Evolutionary conservation across 1,140 invertebrate genomes (phyloP).

Genomic region (Pogonognathellus flavescens): DNA sequence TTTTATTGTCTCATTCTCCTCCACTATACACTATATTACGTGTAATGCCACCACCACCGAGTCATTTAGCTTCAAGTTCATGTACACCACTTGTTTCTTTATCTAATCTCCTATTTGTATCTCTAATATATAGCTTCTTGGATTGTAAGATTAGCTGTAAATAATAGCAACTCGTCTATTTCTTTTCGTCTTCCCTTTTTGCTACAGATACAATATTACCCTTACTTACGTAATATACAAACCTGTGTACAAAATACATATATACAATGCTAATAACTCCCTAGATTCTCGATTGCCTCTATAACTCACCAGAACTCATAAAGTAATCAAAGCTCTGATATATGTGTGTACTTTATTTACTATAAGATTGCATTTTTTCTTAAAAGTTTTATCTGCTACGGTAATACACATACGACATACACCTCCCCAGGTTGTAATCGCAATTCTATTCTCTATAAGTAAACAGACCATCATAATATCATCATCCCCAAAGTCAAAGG

Average conservation of each 20-base stretch:
- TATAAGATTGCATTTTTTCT: slow-evolving; percentile 11
- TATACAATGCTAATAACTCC: too few relatives aligned
- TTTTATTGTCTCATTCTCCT: slow-evolving; percentile 43
- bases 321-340: slow-evolving; percentile 31
- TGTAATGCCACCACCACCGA: neutral
- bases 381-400: neutral
- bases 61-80: slow-evolving; percentile 40
- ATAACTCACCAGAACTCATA: neutral
- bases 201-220: too few relatives aligned
- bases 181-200: neutral
- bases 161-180: neutral
- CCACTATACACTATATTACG: too few relatives aligned
- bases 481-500: too few relatives aligned
- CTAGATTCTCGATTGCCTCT: neutral
- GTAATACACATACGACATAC: too few relatives aligned
- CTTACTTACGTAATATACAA: too few relatives aligned
- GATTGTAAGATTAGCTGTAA: slow-evolving; percentile 7
- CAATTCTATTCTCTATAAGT: too few relatives aligned
- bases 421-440: too few relatives aligned
- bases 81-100: slow-evolving; percentile 8
- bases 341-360: neutral
- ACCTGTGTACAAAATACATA: too few relatives aligned
- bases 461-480: too few relatives aligned
- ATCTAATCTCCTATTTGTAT: slow-evolving; percentile 39
- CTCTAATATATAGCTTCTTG: slow-evolving; percentile 26